Conservation (phyloP, 2,113 vertebrate species). For the Hypocryptadius cinnamomeus region DNA sequence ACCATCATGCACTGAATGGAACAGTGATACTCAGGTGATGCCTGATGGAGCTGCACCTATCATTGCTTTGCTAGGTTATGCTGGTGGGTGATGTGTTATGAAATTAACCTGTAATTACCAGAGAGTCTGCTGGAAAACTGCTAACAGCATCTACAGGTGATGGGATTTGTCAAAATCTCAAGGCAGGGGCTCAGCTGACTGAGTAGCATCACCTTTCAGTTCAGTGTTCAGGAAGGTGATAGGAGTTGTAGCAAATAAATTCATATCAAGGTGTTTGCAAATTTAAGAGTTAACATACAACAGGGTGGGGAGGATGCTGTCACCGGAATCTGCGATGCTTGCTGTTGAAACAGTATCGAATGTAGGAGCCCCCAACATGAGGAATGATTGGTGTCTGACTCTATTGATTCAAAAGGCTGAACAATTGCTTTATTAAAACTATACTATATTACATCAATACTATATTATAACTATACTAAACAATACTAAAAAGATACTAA, state of each 20-base stretch:
- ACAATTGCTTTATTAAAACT: background rate
- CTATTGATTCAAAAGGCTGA: background rate
- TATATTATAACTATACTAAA: background rate
- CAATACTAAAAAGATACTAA: too few relatives aligned
- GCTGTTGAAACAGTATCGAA: background rate
- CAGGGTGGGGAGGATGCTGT: background rate
- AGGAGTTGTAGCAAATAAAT: background rate
- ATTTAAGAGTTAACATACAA: background rate
- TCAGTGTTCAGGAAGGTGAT: background rate
- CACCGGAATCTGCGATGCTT: background rate
- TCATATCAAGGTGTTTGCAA: background rate
- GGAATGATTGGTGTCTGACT: background rate
- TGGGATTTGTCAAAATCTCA: background rate
- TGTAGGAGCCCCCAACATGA: background rate
- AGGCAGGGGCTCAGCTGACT: background rate
- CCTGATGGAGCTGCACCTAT: background rate
- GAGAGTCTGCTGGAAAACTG: background rate
- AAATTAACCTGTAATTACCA: background rate
- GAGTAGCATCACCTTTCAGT: background rate
- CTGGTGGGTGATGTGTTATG: background rate
- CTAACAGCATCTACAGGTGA: background rate
- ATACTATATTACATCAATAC: background rate
- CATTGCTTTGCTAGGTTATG: background rate
- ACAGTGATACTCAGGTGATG: background rate
- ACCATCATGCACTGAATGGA: background rate